Evolutionary conservation across 1,140 invertebrate genomes (phyloP).

Genomic region (Drosophila ironensis): DNA sequence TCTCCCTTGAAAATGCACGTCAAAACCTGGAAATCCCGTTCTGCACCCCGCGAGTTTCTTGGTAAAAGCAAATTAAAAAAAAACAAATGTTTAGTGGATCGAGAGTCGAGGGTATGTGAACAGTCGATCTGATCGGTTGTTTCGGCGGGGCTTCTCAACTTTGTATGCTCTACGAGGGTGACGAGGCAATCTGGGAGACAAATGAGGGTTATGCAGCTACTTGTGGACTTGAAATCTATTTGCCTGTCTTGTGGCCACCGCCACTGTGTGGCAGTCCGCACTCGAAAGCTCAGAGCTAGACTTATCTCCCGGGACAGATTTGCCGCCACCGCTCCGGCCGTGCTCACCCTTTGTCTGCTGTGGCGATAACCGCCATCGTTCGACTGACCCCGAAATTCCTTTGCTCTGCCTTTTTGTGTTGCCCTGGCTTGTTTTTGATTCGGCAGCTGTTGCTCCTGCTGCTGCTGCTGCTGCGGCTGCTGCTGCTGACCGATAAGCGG

Average conservation of each 20-base stretch:
- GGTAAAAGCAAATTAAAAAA: no score
- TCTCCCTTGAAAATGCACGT: conserved; percentile 39
- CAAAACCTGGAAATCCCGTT: no score
- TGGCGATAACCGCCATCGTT: not conserved
- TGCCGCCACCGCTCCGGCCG: not conserved
- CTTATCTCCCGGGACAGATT: conserved; percentile 2
- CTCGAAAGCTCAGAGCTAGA: no score
- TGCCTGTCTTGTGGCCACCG: conserved; percentile 20
- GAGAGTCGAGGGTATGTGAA: no score
- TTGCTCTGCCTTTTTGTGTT: not conserved
- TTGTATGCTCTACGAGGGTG: conserved; percentile 57
- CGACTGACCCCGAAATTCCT: conserved; percentile 3
- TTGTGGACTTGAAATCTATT: conserved; percentile 39
- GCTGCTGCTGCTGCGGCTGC: not conserved
- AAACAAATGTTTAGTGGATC: no score
- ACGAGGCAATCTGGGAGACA: not conserved
- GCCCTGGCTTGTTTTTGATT: conserved; percentile 21
- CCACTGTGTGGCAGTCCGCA: not conserved
- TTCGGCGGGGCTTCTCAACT: not conserved
- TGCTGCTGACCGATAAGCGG: conserved; percentile 60
- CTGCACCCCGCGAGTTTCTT: no score
- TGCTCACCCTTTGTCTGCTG: not conserved
- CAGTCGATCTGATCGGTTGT: no score
- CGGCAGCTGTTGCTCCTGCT: not conserved
- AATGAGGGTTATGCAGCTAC: not conserved